Percentiles rank a stretch among this genome's conserved stretches.
phyloP scores from a whole-genome alignment of 2,888 invertebrate genomes.

The Tortrix viridana region DNA sequence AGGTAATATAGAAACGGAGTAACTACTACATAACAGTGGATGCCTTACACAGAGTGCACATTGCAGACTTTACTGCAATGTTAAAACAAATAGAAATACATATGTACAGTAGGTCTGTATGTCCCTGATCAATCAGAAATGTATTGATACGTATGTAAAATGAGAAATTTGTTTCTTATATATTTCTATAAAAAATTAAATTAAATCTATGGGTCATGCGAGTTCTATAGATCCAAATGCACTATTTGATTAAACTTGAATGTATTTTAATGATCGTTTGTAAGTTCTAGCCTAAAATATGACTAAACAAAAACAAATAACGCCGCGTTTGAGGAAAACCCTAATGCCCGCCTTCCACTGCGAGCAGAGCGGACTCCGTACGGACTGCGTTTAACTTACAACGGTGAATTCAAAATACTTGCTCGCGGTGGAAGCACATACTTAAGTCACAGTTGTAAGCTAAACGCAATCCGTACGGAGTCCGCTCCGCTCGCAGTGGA shows the following conservation, averaged over 20 bases:
- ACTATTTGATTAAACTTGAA: background rate
- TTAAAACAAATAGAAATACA: constrained; percentile 26
- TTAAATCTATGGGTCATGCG: constrained; percentile 6
- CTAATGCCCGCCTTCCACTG: no score
- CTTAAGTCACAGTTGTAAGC: no score
- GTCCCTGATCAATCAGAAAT: background rate
- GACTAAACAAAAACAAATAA: no score
- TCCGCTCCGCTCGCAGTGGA: no score
- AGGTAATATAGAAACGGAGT: constrained; percentile 9
- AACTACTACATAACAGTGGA: constrained; percentile 50
- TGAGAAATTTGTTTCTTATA: background rate
- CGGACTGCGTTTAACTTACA: no score
- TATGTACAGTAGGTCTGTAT: constrained; percentile 20
- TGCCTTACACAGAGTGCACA: constrained; percentile 51
- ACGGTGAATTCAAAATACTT: no score
- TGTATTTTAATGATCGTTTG: background rate
- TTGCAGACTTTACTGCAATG: constrained; percentile 42
- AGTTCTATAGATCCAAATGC: background rate
- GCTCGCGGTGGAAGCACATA: no score
- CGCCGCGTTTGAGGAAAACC: no score
- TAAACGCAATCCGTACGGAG: no score
- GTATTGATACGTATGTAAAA: background rate
- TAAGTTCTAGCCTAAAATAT: background rate
- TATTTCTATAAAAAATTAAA: constrained; percentile 17
- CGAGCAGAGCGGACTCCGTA: no score